A percentile compares a stretch with the other conserved stretches of the same genome.
Evolutionary conservation across 2,113 vertebrate species (phyloP).

Genomic region (Pogonocichla stellata): DNA sequence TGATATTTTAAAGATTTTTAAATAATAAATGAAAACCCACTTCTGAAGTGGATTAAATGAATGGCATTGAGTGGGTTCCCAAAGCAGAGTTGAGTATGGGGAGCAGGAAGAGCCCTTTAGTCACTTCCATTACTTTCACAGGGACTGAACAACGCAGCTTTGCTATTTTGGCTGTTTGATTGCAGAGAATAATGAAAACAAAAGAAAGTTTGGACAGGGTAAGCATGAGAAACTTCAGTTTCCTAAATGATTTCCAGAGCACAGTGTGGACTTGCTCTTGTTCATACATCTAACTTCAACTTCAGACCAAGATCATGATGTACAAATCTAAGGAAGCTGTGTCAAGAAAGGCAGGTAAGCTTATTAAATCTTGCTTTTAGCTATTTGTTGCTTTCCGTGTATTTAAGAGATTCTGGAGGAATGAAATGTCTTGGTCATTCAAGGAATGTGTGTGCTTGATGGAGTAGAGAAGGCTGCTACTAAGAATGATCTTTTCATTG

Average conservation of each 20-base stretch:
- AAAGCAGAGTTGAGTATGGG: background rate
- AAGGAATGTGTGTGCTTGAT: background rate
- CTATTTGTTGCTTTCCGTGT: background rate
- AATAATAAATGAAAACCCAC: background rate
- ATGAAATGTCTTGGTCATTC: background rate
- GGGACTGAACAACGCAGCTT: background rate
- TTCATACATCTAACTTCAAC: background rate
- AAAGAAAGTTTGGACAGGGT: rapidly evolving
- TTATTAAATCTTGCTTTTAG: background rate
- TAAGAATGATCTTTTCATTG: background rate
- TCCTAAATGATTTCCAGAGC: background rate
- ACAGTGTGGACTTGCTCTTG: background rate
- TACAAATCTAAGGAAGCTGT: background rate
- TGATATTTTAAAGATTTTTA: background rate
- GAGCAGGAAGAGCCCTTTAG: background rate
- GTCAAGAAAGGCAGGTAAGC: background rate
- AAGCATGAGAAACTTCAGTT: background rate
- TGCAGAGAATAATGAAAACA: background rate
- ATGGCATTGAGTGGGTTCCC: background rate
- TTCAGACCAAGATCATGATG: background rate
- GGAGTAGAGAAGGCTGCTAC: background rate
- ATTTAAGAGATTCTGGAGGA: background rate
- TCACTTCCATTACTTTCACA: background rate
- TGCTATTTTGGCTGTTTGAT: background rate
- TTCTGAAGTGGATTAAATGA: background rate